Conservation (phyloP, 2,888 invertebrate genomes). For the Acronicta leporina region DNA sequence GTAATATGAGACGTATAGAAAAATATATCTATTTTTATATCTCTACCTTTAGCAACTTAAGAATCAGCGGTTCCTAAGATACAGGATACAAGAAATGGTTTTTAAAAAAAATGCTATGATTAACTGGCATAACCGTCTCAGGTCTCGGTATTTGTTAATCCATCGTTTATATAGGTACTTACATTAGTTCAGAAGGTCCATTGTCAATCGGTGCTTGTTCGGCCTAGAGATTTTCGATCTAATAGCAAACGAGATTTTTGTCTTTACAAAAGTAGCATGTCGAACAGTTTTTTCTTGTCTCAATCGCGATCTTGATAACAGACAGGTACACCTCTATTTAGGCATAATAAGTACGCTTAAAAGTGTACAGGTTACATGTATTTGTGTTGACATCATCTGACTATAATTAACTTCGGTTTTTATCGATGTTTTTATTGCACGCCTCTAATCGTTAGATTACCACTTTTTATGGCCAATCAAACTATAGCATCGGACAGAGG, state of each 20-base stretch:
- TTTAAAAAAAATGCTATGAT: no score
- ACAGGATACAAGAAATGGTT: no score
- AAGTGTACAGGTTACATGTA: constrained; percentile 12
- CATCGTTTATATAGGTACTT: no score
- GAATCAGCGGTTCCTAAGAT: no score
- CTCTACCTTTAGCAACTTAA: no score
- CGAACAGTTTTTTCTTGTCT: constrained; percentile 1
- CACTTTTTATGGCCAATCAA: constrained; percentile 47
- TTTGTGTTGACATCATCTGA: constrained; percentile 62
- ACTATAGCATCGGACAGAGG: constrained; percentile 16
- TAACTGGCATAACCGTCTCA: no score
- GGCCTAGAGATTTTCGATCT: background rate
- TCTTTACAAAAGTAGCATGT: background rate
- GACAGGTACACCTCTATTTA: constrained; percentile 11
- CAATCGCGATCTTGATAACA: background rate
- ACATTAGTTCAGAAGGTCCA: no score
- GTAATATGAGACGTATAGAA: constrained; percentile 21
- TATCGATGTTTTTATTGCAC: constrained; percentile 34
- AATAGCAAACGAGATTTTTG: background rate
- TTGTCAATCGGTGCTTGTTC: no score
- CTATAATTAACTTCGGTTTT: constrained; percentile 57
- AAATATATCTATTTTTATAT: background rate
- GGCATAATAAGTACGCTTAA: constrained; percentile 4
- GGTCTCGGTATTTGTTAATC: no score
- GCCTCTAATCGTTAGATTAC: constrained; percentile 49